Base-by-base conservation (phyloP, 2,113 vertebrate genomes). In the Oxygymnocypris stewartii region DNA sequence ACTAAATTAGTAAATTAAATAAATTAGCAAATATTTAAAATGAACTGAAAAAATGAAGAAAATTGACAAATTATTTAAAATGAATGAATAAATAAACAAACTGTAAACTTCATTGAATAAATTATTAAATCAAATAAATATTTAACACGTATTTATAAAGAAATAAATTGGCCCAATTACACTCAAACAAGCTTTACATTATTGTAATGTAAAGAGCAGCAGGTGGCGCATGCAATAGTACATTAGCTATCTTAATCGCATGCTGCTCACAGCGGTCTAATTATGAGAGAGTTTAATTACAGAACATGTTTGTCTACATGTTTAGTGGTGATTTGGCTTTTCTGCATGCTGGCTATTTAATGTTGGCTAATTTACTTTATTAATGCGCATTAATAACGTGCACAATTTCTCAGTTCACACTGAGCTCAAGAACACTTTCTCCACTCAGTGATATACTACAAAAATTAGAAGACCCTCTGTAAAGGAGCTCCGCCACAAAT, bases 131-230 rank as follows among this genome's bases (percentile, higher is more conserved):
- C 20, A 3, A 57, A 57, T 57, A 59, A 59, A 25, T 1, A 2
- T 4, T 57, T 31, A 31, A 31, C 28, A n/a, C 0, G 1, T 18
- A 69, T 6, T 74, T 44, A n/a, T 74, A 42, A 73, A 74, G 23
- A 74, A 74, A 74, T 74, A 74, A n/a, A 74, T 9, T 42, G 83
- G 31, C 83, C 44, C 82, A 90, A 82, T 88, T 87, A 87, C 77
- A 79, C 51, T 25, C 47, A 54, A 87, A 82, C 82, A 79, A 88
- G 84, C 82, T 79, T 74, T 85, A 47, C 71, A 87, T 90, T 83
- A 82, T 73, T 85, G 67, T 59, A 74, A 85, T 78, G 78, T 67
- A 74, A 82, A 63, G 74, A 65, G 54, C 87, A 89, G 61, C 71
- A 82, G 85, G 77, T 14, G 49, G 67, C 20, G 47, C 54, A 18